Evolutionary conservation across 2,888 invertebrate species (phyloP).

Genomic region (Ormia ochracea): DNA sequence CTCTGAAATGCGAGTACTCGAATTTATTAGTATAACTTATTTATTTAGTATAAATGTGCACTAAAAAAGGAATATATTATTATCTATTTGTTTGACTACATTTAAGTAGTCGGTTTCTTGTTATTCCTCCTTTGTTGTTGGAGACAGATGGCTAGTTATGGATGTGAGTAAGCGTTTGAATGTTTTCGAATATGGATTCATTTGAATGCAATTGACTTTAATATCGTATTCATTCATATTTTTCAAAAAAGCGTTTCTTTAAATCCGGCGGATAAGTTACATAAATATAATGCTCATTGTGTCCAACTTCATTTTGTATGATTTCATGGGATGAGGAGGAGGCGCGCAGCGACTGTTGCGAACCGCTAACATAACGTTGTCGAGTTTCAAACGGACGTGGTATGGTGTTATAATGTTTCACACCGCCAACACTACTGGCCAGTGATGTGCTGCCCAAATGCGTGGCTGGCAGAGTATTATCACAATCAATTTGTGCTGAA

Average conservation of each 20-base stretch:
- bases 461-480: constrained; percentile 57
- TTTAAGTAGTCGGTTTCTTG: no score
- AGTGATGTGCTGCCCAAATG: constrained; percentile 39
- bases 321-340: constrained; percentile 76
- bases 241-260: constrained; percentile 87
- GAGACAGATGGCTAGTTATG: no score
- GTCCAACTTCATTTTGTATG: constrained; percentile 78
- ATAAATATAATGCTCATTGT: constrained; percentile 89
- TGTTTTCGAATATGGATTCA: neutral
- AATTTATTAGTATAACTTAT: constrained; percentile 8
- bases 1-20: constrained; percentile 50
- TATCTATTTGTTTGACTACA: no score
- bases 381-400: constrained; percentile 70
- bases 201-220: neutral
- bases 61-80: constrained; percentile 16
- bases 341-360: constrained; percentile 73
- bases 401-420: constrained; percentile 72
- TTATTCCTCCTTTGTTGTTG: no score
- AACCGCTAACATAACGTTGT: constrained; percentile 71
- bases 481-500: constrained; percentile 64
- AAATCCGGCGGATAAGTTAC: constrained; percentile 92
- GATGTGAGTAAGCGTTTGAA: no score
- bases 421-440: constrained; percentile 60
- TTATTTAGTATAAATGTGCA: neutral
- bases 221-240: constrained; percentile 70